Evolutionary conservation across 2,797 vertebrate species (phyloP).

Genomic region (Poecilia wingei): DNA sequence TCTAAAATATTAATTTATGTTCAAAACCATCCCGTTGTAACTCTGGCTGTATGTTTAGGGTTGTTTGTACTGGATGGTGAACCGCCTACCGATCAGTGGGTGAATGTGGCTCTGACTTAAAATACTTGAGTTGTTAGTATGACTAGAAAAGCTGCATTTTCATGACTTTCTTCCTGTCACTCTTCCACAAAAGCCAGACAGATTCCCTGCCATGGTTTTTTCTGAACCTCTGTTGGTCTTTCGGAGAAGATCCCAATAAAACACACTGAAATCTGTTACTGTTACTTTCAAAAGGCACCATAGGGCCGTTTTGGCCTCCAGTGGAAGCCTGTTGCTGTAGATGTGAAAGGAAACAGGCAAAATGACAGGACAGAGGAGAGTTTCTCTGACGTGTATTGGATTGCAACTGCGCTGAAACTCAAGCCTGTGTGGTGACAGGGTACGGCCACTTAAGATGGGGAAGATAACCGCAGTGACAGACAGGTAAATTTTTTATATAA

Average conservation of each 20-base stretch:
- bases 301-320: constrained; percentile 57
- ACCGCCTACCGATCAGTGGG: background rate
- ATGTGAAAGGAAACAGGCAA: constrained; percentile 78
- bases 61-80: background rate
- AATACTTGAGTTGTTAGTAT: background rate
- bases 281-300: background rate
- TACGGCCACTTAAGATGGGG: constrained; percentile 85
- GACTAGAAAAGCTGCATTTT: background rate
- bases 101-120: background rate
- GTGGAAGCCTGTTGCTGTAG: constrained; percentile 69
- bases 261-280: background rate
- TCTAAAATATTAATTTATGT: background rate
- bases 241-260: background rate
- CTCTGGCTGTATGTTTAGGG: background rate
- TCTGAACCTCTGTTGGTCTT: background rate
- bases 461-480: constrained; percentile 79
- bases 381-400: constrained; percentile 81
- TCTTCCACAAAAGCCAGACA: background rate
- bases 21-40: background rate
- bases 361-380: constrained; percentile 77
- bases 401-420: constrained; percentile 81
- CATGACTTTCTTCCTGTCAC: background rate
- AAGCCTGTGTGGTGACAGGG: constrained; percentile 80
- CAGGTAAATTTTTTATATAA: constrained; percentile 80
- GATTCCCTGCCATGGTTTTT: background rate